A percentile compares a stretch with the other conserved stretches of the same genome.
Conservation (phyloP, 2,888 invertebrate genomes). For the Ochropacha duplaris region DNA sequence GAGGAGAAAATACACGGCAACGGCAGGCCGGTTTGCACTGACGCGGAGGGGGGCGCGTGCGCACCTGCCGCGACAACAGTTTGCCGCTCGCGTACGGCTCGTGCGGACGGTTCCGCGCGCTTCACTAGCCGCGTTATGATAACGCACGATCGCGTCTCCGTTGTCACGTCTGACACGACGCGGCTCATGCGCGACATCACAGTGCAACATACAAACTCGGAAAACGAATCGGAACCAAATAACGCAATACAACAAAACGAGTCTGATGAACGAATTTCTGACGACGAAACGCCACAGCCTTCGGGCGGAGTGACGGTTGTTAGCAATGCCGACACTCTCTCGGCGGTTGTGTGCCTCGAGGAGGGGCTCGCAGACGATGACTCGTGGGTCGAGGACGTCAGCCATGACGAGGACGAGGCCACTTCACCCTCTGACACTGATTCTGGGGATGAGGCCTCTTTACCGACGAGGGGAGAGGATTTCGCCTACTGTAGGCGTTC, state of each 20-base stretch:
- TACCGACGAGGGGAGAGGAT: slow-evolving; percentile 91
- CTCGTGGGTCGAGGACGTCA: slow-evolving; percentile 95
- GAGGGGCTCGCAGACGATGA: slow-evolving; percentile 95
- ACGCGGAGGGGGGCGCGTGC: slow-evolving; percentile 74
- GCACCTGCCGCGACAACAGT: slow-evolving; percentile 78
- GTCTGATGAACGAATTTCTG: slow-evolving; percentile 68
- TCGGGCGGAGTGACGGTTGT: slow-evolving; percentile 86
- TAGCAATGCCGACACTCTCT: slow-evolving; percentile 87
- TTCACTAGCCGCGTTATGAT: slow-evolving; percentile 96
- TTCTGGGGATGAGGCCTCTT: slow-evolving; percentile 86
- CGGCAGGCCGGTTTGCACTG: slow-evolving; percentile 69
- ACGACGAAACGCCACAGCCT: slow-evolving; percentile 74
- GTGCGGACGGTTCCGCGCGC: slow-evolving; percentile 85
- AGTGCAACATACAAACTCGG: slow-evolving; percentile 86
- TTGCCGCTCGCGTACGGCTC: slow-evolving; percentile 80
- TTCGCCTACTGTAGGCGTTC: slow-evolving; percentile 91
- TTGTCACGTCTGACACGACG: slow-evolving; percentile 89
- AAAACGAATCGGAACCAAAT: slow-evolving; percentile 69
- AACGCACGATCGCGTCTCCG: slow-evolving; percentile 90
- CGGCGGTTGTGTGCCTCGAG: slow-evolving; percentile 89
- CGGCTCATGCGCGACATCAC: slow-evolving; percentile 86
- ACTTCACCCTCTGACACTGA: slow-evolving; percentile 87
- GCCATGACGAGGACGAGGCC: slow-evolving; percentile 89
- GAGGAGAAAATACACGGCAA: slow-evolving; percentile 72
- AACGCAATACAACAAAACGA: slow-evolving; percentile 59